Evolutionary conservation across 1,140 invertebrate genomes (phyloP), one percentile per base, ranked within the genome.

Genomic region (Venturia canescens): DNA sequence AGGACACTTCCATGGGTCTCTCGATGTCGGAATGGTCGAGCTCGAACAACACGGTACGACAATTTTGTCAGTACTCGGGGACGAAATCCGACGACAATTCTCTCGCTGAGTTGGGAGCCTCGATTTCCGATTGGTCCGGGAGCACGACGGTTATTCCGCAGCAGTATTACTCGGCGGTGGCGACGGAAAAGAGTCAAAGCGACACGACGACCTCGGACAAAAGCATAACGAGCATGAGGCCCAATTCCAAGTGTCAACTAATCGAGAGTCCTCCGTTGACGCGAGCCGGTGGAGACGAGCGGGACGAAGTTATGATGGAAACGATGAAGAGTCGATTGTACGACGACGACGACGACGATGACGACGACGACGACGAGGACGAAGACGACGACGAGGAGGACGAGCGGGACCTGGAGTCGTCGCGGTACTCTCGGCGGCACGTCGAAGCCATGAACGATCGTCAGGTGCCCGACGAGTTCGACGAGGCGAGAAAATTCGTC

Each of bases 11-110:
- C 0, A 95, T 97, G 88, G 96, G 96, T 21, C 90, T 97, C 34
- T 96, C 96, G 82, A 95, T 96, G 86, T 96, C 96, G 1, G 96
- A 97, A 84, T 97, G 96, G 95, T 97, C 96, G 0, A 97, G 96
- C 50, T 96, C 95, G 29, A 96, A 95, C 1, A 96, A 95, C 84
- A 96, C 96, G 0, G 95, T 96, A 0, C 93, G 95, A 18, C 95
- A 95, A 86, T 96, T 91, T 94, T 92, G 95, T 93, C 83, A 96
- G 94, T 94, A 92, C 23, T 93, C 93, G 0, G 93, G 91, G 0
- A 90, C 93, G 3, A 94, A 93, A 80, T 92, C 92, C 9, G 93
- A 93, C 67, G 93, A 93, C 72, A 93, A 93, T 82, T 93, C 93
- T 1, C 82, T 93, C 29, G 92, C 93, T 5, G 93, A 93, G 82